Evolutionary conservation across 2,113 vertebrate genomes (phyloP).

Genomic region (Pollimyrus isidori): DNA sequence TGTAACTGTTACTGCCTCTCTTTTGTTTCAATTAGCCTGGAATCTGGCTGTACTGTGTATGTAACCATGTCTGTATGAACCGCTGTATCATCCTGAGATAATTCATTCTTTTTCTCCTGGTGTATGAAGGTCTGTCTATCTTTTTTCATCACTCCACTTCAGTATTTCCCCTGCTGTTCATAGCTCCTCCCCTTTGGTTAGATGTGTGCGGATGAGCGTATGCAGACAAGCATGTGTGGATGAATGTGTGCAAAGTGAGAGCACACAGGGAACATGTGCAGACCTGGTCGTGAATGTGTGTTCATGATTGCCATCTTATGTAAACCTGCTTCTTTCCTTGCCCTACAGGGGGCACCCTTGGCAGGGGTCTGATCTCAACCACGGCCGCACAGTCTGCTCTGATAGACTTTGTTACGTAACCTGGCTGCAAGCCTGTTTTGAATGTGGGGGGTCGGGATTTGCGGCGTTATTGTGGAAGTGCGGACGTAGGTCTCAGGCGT

Average conservation of each 20-base stretch:
- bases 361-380: conserved; percentile 21
- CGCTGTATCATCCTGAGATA: neutral
- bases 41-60: neutral
- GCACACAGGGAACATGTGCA: neutral
- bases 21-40: neutral
- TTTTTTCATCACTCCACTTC: neutral
- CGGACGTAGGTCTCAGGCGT: conserved; percentile 14
- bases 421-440: neutral
- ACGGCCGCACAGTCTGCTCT: conserved; percentile 25
- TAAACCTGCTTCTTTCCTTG: conserved; percentile 5
- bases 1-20: neutral
- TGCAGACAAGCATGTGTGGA: neutral
- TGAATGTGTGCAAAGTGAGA: neutral
- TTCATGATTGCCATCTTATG: neutral
- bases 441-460: neutral
- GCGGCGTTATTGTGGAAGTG: neutral
- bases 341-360: conserved; percentile 26
- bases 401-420: conserved; percentile 36
- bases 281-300: conserved; percentile 11
- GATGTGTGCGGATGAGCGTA: neutral
- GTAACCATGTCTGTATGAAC: neutral
- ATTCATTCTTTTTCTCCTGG: neutral
- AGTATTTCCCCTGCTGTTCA: neutral
- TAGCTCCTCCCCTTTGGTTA: neutral
- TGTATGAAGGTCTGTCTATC: neutral